phyloP scores from a whole-genome alignment of 2,888 invertebrate species.

The Priocnemis perturbator region DNA sequence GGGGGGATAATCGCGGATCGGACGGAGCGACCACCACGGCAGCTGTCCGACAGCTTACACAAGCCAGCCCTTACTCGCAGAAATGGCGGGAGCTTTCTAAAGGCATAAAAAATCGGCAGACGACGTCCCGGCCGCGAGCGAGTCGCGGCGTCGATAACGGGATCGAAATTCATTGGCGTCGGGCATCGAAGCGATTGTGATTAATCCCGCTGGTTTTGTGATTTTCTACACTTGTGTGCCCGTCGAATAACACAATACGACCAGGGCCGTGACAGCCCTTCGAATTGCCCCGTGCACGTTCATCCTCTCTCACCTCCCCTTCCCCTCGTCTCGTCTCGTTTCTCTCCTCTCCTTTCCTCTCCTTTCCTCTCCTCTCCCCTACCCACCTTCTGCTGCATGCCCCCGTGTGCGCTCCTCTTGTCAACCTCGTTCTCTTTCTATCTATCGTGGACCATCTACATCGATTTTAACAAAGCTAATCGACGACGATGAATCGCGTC shows the following conservation, averaged over 20 bases:
- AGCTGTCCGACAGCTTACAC: conserved; percentile 62
- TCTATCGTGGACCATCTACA: conserved; percentile 7
- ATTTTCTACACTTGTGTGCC: conserved; percentile 54
- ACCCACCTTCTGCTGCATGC: conserved; percentile 11
- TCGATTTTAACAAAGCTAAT: conserved; percentile 14
- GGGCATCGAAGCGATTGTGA: conserved; percentile 7
- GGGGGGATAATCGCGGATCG: conserved; percentile 56
- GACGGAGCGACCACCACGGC: conserved; percentile 59
- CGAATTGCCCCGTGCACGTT: conserved; percentile 34
- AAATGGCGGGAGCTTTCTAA: conserved; percentile 62
- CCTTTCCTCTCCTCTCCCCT: background rate
- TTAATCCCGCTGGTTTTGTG: conserved; percentile 51
- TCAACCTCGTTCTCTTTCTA: too few relatives aligned
- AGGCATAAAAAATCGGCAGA: conserved; percentile 20
- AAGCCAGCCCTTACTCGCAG: conserved; percentile 48
- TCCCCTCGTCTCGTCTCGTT: background rate
- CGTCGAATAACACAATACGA: conserved; percentile 58
- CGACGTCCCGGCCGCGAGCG: conserved; percentile 10
- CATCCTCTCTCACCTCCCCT: background rate
- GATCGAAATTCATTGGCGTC: too few relatives aligned
- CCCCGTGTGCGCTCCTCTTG: too few relatives aligned
- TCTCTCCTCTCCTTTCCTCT: background rate
- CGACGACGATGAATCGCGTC: conserved; percentile 5
- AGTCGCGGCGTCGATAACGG: too few relatives aligned
- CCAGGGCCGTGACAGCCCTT: conserved; percentile 56